These are phyloP conservation scores for Varecia variegata DNA, from an alignment of 2,797 vertebrate genomes.

Conservation along the genomic window DNA sequence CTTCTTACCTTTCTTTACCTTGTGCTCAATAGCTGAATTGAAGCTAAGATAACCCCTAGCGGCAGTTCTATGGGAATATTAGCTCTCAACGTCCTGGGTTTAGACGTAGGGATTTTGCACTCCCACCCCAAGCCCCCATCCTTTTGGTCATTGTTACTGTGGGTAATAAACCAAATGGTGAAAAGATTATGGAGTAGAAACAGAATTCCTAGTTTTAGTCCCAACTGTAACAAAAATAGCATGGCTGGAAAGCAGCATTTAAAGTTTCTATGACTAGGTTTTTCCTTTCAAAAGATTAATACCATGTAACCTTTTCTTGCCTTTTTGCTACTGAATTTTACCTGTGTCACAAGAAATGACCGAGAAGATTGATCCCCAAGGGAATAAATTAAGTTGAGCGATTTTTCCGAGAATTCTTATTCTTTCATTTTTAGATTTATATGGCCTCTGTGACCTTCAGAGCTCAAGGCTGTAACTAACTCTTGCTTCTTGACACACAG, in stretches of 20 bases:
- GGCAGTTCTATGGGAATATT: neutral
- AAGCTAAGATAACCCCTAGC: neutral
- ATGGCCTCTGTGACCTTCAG: neutral
- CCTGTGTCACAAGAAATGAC: neutral
- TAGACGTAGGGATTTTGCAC: neutral
- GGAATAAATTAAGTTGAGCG: neutral
- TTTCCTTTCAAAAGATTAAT: neutral
- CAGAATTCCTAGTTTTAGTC: neutral
- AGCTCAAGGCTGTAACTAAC: neutral
- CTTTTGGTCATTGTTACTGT: neutral
- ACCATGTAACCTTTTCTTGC: neutral
- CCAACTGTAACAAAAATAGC: neutral
- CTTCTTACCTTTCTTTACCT: neutral
- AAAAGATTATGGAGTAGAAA: neutral
- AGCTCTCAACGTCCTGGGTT: neutral
- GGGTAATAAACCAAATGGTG: neutral
- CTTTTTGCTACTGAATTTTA: constrained; percentile 12
- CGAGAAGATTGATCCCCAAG: neutral
- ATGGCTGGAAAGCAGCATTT: neutral
- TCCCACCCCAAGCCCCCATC: no score
- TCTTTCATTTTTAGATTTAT: constrained; percentile 11
- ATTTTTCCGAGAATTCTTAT: neutral
- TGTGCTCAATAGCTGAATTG: neutral
- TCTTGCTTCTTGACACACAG: neutral
- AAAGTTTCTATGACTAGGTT: neutral